Conservation (phyloP, 2,888 invertebrate species). For the Sacculina carcini region DNA sequence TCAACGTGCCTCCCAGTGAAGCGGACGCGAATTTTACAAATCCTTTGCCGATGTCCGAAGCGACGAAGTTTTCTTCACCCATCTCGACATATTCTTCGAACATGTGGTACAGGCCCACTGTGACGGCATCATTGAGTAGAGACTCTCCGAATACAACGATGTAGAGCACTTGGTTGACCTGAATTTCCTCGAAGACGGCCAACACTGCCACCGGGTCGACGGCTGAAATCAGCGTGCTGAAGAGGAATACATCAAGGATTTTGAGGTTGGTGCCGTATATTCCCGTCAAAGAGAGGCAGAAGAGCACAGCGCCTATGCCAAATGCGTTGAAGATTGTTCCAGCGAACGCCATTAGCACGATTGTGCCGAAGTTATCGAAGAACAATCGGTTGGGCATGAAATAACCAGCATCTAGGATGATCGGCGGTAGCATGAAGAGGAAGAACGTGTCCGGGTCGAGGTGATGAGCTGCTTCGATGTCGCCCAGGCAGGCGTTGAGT, state of each 20-base stretch:
- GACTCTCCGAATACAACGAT: slow-evolving; percentile 30
- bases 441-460: slow-evolving; percentile 25
- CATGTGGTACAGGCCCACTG: slow-evolving; percentile 25
- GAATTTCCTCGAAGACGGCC: slow-evolving; percentile 25
- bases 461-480: slow-evolving; percentile 16
- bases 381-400: slow-evolving; percentile 27
- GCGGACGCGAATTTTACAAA: slow-evolving; percentile 24
- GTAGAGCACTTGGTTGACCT: slow-evolving; percentile 26
- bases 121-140: slow-evolving; percentile 28
- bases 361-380: slow-evolving; percentile 28
- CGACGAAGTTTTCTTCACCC: slow-evolving; percentile 18
- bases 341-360: slow-evolving; percentile 23
- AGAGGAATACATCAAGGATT: slow-evolving; percentile 12
- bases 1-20: slow-evolving; percentile 21
- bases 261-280: slow-evolving; percentile 14
- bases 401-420: slow-evolving; percentile 29
- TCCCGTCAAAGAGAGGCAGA: slow-evolving; percentile 15
- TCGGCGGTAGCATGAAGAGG: slow-evolving; percentile 26
- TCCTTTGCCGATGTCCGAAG: slow-evolving; percentile 21
- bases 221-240: slow-evolving; percentile 19
- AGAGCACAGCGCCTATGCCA: slow-evolving; percentile 18
- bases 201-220: slow-evolving; percentile 26
- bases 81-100: slow-evolving; percentile 22
- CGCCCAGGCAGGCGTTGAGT: slow-evolving; percentile 21
- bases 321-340: slow-evolving; percentile 25